Evolutionary conservation across 1,140 invertebrate genomes (phyloP).

Genomic region (Oedothorax gibbosus): DNA sequence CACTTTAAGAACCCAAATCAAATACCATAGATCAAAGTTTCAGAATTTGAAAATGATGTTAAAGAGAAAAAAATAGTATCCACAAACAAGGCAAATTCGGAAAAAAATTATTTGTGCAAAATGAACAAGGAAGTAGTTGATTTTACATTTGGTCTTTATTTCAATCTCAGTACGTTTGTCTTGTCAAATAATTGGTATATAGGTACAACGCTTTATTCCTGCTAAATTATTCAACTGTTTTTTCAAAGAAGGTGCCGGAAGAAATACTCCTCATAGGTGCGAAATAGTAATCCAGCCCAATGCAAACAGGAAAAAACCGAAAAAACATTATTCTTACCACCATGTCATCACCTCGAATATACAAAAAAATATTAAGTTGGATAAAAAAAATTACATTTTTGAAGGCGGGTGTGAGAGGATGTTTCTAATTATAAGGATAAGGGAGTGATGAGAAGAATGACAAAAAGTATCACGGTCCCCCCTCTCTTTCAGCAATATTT

Average conservation of each 20-base stretch:
- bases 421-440: slow-evolving; percentile 43
- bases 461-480: slow-evolving; percentile 6
- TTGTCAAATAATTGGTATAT: too few relatives aligned
- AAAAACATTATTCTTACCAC: not conserved
- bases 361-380: not conserved
- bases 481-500: not conserved
- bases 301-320: slow-evolving; percentile 23
- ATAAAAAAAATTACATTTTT: slow-evolving; percentile 9
- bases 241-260: not conserved
- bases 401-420: not conserved
- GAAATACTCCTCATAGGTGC: slow-evolving; percentile 13
- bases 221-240: not conserved
- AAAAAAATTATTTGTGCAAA: too few relatives aligned
- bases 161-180: too few relatives aligned
- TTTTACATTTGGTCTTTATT: too few relatives aligned
- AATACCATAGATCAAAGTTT: too few relatives aligned
- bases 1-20: too few relatives aligned
- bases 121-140: too few relatives aligned
- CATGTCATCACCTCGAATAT: slow-evolving; percentile 21
- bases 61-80: too few relatives aligned
- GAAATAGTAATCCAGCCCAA: slow-evolving; percentile 24
- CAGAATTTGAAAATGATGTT: too few relatives aligned
- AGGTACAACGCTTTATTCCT: too few relatives aligned
- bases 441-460: not conserved
- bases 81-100: too few relatives aligned